Evolutionary conservation across 2,888 invertebrate species (phyloP), one percentile per base, ranked within the genome.

Genomic region (Tetragnatha montana): DNA sequence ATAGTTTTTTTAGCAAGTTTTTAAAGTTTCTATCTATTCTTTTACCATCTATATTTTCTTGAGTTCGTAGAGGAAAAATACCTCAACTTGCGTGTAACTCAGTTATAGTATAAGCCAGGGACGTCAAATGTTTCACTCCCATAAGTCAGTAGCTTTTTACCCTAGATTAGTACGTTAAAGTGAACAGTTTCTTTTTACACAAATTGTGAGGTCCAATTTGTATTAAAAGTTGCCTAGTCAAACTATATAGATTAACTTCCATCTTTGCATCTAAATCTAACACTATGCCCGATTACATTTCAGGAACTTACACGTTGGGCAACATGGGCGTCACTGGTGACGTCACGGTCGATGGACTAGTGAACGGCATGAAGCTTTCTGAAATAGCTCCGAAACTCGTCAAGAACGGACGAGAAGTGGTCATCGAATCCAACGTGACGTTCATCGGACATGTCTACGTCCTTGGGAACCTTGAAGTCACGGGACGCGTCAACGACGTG

Each of bases 351-450:
- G 51, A 35, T 1, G 86, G 86, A 14, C 21, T 80, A 6, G 70
- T 91, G 14, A 91, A 91, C 69, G 91, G 91, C 8, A 19, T 91
- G 7, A 79, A 91, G 47, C 74, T 91, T 6, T 85, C 88, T 0
- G 73, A 86, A 35, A 70, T 91, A 4, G 69, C 68, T 8, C 82
- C 75, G 6, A 21, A 49, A 0, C 68, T 91, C 7, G 88, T 79
- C 7, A 22, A 21, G n/a, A 79, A n/a, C 2, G 82, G 86, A 17
- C 35, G 80, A 49, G 76, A 78, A 8, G 47, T 47, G 6, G 68
- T 86, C 35, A 75, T 91, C 4, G 60, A 86, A 51, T 88, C 88
- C 0, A 70, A 91, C 69, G 69, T 91, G 17, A 84, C 81, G 0
- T 91, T 91, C 22, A 6, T 68, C 0, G 50, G 69, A 1, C 82